Conservation (phyloP, 1,140 invertebrate genomes). For the Idris sp. region DNA sequence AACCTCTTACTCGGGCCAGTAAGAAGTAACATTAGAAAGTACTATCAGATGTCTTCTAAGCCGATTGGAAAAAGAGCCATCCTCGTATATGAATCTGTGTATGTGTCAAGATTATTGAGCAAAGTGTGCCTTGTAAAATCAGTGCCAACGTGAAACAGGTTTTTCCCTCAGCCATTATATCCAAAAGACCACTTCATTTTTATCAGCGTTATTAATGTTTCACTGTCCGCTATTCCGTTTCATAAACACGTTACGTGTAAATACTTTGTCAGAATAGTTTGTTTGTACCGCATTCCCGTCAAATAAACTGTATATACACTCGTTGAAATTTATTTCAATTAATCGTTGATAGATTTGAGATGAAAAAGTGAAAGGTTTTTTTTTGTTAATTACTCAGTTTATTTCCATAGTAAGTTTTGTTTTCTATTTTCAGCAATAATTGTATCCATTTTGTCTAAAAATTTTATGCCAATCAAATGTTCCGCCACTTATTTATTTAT, state of each 20-base stretch:
- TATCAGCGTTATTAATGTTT: conserved; percentile 22
- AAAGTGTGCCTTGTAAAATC: conserved; percentile 41
- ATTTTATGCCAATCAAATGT: no score
- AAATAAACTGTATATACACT: not conserved
- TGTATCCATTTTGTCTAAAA: no score
- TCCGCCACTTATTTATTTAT: no score
- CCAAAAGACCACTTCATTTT: conserved; percentile 11
- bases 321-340: not conserved
- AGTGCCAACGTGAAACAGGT: conserved; percentile 29
- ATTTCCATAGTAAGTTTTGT: no score
- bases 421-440: no score
- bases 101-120: no score
- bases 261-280: not conserved
- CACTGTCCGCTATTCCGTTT: conserved; percentile 1
- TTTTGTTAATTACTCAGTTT: no score
- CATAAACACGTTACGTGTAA: conserved; percentile 1
- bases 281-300: not conserved
- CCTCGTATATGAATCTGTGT: no score
- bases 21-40: conserved; percentile 60
- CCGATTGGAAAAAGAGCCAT: conserved; percentile 55
- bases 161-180: conserved; percentile 12
- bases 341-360: no score
- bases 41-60: conserved; percentile 55
- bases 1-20: conserved; percentile 48
- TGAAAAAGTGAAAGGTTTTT: no score